These are phyloP conservation scores for Octopus sinensis DNA, from an alignment of 1,140 invertebrate species.

Conservation along the genomic window DNA sequence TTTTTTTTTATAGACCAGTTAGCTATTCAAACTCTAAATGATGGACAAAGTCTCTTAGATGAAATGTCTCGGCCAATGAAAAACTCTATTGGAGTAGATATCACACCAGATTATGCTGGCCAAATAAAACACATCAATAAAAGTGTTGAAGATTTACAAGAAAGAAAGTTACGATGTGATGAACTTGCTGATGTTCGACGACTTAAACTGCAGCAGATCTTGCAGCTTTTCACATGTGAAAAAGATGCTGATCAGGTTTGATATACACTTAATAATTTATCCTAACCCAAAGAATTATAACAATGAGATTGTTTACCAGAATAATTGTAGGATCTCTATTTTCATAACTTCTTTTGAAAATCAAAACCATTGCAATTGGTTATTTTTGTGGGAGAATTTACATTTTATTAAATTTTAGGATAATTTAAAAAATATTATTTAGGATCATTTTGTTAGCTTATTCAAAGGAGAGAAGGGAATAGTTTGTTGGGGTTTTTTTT, in stretches of 20 bases:
- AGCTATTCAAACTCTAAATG: constrained; percentile 55
- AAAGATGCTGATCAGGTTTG: constrained; percentile 68
- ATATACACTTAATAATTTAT: neutral
- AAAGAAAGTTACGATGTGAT: constrained; percentile 53
- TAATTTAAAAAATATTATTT: no score
- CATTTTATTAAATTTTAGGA: no score
- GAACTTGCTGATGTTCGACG: constrained; percentile 66
- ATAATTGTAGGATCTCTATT: neutral
- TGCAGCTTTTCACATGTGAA: constrained; percentile 73
- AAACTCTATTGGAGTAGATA: constrained; percentile 72
- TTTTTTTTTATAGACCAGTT: constrained; percentile 38
- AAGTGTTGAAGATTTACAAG: constrained; percentile 62
- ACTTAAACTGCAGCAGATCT: constrained; percentile 71
- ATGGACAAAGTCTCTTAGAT: constrained; percentile 76
- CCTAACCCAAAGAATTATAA: no score
- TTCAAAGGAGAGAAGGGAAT: no score
- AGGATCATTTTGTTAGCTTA: no score
- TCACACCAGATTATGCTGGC: constrained; percentile 69
- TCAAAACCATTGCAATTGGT: no score
- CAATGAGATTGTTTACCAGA: neutral
- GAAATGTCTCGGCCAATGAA: constrained; percentile 77
- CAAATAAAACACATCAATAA: constrained; percentile 72
- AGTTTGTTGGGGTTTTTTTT: no score
- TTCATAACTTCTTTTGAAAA: no score
- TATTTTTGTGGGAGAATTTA: no score